A percentile compares a stretch with the other conserved stretches of the same genome.
phyloP scores from a whole-genome alignment of 2,113 vertebrate species.

The Columba janthina region DNA sequence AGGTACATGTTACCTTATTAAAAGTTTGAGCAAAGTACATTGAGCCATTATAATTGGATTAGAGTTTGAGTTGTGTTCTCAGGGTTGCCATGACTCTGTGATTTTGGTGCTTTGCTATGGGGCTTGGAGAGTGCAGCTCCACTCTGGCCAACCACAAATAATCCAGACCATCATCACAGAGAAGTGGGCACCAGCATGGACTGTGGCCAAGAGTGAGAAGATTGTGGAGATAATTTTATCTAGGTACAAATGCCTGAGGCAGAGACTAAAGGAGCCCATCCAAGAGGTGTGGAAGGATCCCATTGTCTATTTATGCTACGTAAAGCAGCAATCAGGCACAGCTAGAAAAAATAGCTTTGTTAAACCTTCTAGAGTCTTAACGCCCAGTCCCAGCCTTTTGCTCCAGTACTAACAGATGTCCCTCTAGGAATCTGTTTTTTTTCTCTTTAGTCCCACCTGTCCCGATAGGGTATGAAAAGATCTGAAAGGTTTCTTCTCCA shows the following conservation, averaged over 20 bases:
- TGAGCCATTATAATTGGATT: slow-evolving; percentile 47
- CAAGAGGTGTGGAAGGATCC: background rate
- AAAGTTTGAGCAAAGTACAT: slow-evolving; percentile 67
- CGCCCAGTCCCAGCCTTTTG: background rate
- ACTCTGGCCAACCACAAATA: background rate
- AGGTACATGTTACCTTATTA: slow-evolving; percentile 67
- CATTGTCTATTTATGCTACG: background rate
- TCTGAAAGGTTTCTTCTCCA: background rate
- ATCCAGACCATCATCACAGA: background rate
- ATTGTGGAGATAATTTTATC: slow-evolving; percentile 1
- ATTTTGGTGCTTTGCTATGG: slow-evolving; percentile 15
- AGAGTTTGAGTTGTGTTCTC: slow-evolving; percentile 35
- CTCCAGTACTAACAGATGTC: background rate
- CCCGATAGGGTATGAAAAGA: background rate
- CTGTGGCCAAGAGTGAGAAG: background rate
- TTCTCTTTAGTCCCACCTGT: background rate
- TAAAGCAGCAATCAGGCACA: background rate
- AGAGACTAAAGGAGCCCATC: background rate
- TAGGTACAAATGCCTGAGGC: slow-evolving; percentile 21
- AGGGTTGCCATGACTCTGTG: slow-evolving; percentile 33
- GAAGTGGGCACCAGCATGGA: background rate
- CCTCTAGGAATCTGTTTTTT: background rate
- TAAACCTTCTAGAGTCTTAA: background rate
- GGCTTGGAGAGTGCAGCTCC: background rate
- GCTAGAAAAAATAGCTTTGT: background rate